Evolutionary conservation across 2,113 vertebrate genomes (phyloP).

Genomic region (Craseonycteris thonglongyai): DNA sequence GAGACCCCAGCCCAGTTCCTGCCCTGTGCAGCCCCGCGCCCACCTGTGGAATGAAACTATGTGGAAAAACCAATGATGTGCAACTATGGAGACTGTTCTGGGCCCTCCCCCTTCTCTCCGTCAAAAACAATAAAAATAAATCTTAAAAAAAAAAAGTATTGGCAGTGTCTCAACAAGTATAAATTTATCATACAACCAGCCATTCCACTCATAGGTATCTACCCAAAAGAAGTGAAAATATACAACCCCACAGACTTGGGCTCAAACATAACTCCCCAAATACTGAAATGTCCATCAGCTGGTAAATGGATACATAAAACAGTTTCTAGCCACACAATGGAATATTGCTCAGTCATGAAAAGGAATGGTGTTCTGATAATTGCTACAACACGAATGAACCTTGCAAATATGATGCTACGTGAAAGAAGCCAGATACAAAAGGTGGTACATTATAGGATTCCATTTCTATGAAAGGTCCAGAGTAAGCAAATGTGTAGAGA

Average conservation of each 20-base stretch:
- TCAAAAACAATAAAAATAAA: not conserved
- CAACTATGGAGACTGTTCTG: too few species aligned
- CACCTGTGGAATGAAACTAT: too few species aligned
- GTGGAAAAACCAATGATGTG: too few species aligned
- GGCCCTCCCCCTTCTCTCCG: too few species aligned
- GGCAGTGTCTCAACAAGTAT: not conserved
- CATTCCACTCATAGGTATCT: not conserved
- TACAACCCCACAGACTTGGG: accelerated
- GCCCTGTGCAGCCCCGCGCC: too few species aligned
- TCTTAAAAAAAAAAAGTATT: not conserved
- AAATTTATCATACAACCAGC: not conserved
- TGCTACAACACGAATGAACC: not conserved
- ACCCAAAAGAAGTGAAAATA: not conserved
- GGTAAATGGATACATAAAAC: not conserved
- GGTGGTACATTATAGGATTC: too few species aligned
- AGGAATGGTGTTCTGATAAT: not conserved
- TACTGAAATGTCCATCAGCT: not conserved
- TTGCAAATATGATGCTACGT: not conserved
- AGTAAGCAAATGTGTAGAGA: not conserved
- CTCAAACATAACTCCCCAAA: accelerated
- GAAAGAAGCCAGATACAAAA: not conserved
- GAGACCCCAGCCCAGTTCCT: too few species aligned
- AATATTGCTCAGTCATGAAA: not conserved
- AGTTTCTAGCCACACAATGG: not conserved
- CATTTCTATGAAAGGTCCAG: not conserved